Base-by-base conservation (phyloP, 2,888 invertebrate genomes). In the Portevinia maculata region DNA sequence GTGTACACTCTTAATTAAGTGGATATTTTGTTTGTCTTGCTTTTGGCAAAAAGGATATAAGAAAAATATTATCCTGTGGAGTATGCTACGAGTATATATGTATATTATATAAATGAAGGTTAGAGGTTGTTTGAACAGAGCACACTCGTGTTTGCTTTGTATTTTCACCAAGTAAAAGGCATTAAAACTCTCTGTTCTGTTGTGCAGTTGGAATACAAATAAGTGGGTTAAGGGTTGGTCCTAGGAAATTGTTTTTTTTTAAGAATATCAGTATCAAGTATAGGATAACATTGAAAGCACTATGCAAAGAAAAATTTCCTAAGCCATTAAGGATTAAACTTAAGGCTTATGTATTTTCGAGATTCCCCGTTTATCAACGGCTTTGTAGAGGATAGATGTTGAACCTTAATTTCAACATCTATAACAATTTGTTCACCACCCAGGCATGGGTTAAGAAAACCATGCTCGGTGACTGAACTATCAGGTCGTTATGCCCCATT, bases 1-100 rank as follows among this genome's bases (percentile, higher is more conserved):
- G 39, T 81, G 37, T 57, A 60, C 59, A 70, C 37, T 60, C 59
- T 65, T 81, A 76, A 81, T 81, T 81, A 81, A 71, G 81, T 57
- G 57, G 44, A 73, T 44, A 64, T 64, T 65, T 69, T 81, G 81
- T 81, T 52, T 60, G 59, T 53, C 53, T 79, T 79, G 34, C 34
- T 74, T 50, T 62, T 28, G 32, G 19, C 39, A 48, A 62, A 41
- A 39, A 39, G 24, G 55, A 55, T 21, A 55, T 44, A 28, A 62
- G n/a, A 34, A 55, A 73, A 19, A 24, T 46, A 62, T 34, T 73
- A 55, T 4, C 8, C 17, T 17, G n/a, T 11, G 9, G 6, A 7
- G 17, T n/a, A 11, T 0, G 34, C 24, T 50, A 32, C 7, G 24
- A 7, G 19, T 44, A 19, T n/a, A 6, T 4, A 9, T n/a, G 13